These are phyloP conservation scores for Philopedon plagiatum DNA, from an alignment of 2,888 invertebrate species.

Conservation along the genomic window DNA sequence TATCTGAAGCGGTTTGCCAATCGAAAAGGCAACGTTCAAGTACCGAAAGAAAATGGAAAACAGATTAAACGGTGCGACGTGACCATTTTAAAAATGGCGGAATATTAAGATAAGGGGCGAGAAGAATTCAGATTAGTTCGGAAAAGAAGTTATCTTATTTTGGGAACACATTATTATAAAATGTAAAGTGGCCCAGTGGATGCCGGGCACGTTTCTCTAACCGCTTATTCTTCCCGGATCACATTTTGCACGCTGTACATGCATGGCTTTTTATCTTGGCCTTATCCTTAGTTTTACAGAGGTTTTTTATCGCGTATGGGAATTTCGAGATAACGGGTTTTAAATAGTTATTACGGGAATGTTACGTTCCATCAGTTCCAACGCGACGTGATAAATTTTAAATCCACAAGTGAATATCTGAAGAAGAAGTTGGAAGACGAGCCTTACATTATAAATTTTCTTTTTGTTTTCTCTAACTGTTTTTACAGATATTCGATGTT, in stretches of 20 bases:
- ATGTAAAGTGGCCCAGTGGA: slow-evolving; percentile 61
- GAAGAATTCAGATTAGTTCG: slow-evolving; percentile 63
- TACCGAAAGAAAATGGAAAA: slow-evolving; percentile 62
- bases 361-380: neutral
- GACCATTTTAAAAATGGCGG: slow-evolving; percentile 65
- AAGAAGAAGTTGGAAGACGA: no score
- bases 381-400: neutral
- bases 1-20: slow-evolving; percentile 33
- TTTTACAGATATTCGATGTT: no score
- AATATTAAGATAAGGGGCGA: slow-evolving; percentile 63
- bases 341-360: slow-evolving; percentile 15
- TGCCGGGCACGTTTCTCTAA: slow-evolving; percentile 59
- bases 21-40: slow-evolving; percentile 31
- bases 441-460: no score
- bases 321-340: neutral
- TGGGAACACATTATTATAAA: slow-evolving; percentile 64
- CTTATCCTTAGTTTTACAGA: slow-evolving; percentile 33
- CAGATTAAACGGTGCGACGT: slow-evolving; percentile 66
- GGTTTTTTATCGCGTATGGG: slow-evolving; percentile 18
- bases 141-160: slow-evolving; percentile 65
- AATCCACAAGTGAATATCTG: neutral
- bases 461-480: no score
- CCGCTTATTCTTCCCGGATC: slow-evolving; percentile 52
- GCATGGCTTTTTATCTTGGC: slow-evolving; percentile 41
- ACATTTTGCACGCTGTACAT: slow-evolving; percentile 48